Conservation (phyloP, 2,888 invertebrate species). For the Micropterix aruncella region DNA sequence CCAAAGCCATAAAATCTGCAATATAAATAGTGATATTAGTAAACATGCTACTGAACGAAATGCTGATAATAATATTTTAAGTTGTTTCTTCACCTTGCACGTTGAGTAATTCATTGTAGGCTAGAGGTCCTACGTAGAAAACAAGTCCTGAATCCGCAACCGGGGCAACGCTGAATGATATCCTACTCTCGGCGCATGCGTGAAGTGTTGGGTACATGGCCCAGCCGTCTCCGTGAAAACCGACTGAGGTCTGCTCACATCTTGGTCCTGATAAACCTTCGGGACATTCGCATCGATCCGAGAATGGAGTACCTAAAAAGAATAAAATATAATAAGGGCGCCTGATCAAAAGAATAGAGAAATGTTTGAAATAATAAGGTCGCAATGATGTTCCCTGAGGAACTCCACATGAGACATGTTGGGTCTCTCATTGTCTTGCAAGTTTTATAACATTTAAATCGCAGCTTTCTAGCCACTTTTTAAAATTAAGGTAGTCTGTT, state of each 20-base stretch:
- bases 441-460: too few relatives aligned
- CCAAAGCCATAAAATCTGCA: slow-evolving; percentile 80
- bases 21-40: slow-evolving; percentile 13
- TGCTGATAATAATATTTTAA: too few relatives aligned
- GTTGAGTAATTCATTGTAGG: slow-evolving; percentile 43
- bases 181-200: slow-evolving; percentile 71
- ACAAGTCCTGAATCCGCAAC: slow-evolving; percentile 65
- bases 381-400: too few relatives aligned
- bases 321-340: too few relatives aligned
- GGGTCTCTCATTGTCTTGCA: too few relatives aligned
- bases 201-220: slow-evolving; percentile 84
- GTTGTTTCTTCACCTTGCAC: too few relatives aligned
- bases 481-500: too few relatives aligned
- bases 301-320: slow-evolving; percentile 35
- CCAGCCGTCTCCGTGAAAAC: slow-evolving; percentile 84
- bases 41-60: neutral
- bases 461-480: too few relatives aligned
- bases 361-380: too few relatives aligned
- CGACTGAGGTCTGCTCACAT: slow-evolving; percentile 80
- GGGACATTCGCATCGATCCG: slow-evolving; percentile 66
- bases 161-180: slow-evolving; percentile 71
- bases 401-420: too few relatives aligned
- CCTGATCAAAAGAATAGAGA: too few relatives aligned
- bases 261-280: slow-evolving; percentile 70
- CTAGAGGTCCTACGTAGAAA: slow-evolving; percentile 81